Conservation (phyloP, 1,140 invertebrate genomes). For the Mizuhopecten yessoensis region DNA sequence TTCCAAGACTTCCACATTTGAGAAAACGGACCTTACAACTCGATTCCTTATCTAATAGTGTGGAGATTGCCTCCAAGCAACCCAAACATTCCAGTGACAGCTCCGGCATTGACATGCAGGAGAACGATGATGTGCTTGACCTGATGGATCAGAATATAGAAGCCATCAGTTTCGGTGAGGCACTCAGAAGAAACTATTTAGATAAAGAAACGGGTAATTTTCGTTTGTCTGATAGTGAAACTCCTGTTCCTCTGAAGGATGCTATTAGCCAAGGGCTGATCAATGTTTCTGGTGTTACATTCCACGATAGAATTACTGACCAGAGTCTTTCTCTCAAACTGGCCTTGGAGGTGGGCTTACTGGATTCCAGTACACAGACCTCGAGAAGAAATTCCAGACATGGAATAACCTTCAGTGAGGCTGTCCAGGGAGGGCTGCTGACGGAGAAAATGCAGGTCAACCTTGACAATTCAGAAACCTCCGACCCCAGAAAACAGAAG, state of each 20-base stretch:
- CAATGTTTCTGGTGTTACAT: constrained; percentile 24
- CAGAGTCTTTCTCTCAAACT: constrained; percentile 41
- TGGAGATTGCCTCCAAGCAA: constrained; percentile 41
- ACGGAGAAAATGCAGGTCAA: constrained; percentile 10
- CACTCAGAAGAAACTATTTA: constrained; percentile 81
- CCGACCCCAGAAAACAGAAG: neutral
- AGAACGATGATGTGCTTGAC: neutral
- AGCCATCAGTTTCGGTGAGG: constrained; percentile 50
- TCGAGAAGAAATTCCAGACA: neutral
- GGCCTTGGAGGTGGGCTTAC: neutral
- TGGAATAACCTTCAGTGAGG: neutral
- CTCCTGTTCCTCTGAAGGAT: constrained; percentile 81
- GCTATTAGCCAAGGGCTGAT: constrained; percentile 87
- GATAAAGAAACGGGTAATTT: constrained; percentile 86
- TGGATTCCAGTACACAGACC: neutral
- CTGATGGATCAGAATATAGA: constrained; percentile 36
- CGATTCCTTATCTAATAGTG: neutral
- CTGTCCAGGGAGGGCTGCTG: neutral
- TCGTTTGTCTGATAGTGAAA: constrained; percentile 42
- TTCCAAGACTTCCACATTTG: constrained; percentile 45
- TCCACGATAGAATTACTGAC: constrained; percentile 26
- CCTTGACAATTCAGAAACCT: neutral
- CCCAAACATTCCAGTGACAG: constrained; percentile 40
- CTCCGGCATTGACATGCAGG: neutral
- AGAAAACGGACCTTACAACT: constrained; percentile 44